Evolutionary conservation across 2,797 vertebrate species (phyloP).

Genomic region (Carapus acus): DNA sequence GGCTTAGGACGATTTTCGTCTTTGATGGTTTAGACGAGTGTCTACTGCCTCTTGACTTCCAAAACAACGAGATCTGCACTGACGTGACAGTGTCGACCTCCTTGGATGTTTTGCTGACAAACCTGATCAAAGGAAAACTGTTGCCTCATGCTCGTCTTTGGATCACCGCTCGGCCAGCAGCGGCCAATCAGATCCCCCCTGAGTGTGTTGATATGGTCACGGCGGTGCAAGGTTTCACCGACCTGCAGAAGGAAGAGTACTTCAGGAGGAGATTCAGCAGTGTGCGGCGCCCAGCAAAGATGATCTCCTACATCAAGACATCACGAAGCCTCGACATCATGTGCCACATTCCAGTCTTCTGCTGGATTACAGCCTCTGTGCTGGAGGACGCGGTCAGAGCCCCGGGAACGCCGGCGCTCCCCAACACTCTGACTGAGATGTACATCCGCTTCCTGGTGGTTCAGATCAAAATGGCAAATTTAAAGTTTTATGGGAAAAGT

Average conservation of each 20-base stretch:
- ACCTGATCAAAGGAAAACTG: background rate
- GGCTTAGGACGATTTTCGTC: background rate
- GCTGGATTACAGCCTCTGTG: background rate
- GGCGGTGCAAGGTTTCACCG: background rate
- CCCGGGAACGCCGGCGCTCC: too few species aligned
- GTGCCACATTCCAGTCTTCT: slow-evolving; percentile 1
- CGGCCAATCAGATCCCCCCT: slow-evolving; percentile 1
- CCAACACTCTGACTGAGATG: background rate
- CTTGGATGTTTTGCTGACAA: background rate
- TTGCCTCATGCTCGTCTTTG: background rate
- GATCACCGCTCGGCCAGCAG: background rate
- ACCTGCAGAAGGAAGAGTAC: background rate
- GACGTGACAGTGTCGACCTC: too few species aligned
- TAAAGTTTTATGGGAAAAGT: too few species aligned
- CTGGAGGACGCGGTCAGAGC: too few species aligned
- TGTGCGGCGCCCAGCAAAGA: too few species aligned
- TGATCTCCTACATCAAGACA: too few species aligned
- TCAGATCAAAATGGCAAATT: too few species aligned
- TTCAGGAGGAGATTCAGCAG: slow-evolving; percentile 4
- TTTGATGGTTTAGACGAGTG: slow-evolving; percentile 2
- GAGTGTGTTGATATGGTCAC: background rate
- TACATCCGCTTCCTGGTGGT: too few species aligned
- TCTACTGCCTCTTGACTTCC: background rate
- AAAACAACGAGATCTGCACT: background rate
- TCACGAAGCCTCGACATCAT: background rate